Base-by-base conservation (phyloP, 2,888 invertebrate genomes). In the Pycnomerus fuliginosus region DNA sequence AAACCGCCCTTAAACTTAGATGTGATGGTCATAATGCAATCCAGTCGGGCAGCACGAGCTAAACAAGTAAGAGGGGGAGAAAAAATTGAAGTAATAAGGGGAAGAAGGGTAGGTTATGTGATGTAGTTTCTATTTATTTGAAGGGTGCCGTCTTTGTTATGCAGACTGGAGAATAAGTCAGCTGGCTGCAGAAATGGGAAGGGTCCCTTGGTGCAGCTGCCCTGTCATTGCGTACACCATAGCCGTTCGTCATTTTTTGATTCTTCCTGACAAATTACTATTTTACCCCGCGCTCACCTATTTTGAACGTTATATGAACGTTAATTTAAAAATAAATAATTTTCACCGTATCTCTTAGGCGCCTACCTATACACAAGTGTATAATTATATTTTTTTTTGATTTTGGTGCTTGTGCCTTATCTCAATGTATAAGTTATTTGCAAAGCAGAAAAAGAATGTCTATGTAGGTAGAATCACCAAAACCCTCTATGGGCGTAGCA, bases 121-220 rank as follows among this genome's bases (percentile, higher is more conserved):
- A 54, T 56, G 53, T 49, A 60, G 60, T 62, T 59, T 60, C 59
- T 61, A 57, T 59, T 62, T 62, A 58, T 60, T 58, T 48, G 62
- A 67, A 66, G 68, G 68, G 67, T 66, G 61, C 46, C 63, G 68
- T 70, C 69, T 70, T 71, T 71, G 70, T 71, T 70, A 60, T 61
- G 53, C 45, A 56, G 62, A 59, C 48, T 61, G 67, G 67, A 70
- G 70, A 69, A 66, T 65, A 71, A 71, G 71, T 71, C 71, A 71
- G 71, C 70, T 70, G 70, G 70, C 69, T 65, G 60, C 60, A 57
- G 58, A 42, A 56, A 53, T 48, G 52, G 39, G 49, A 41, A 44
- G 41, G 41, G 44, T 43, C 44, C 40, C 24, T 30, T 49, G 50
- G 40, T 54, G 60, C 62, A 61, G 62, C 62, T 63, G 62, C 56